Base-by-base conservation (phyloP, 2,888 invertebrate genomes). In the Erebia epiphron region DNA sequence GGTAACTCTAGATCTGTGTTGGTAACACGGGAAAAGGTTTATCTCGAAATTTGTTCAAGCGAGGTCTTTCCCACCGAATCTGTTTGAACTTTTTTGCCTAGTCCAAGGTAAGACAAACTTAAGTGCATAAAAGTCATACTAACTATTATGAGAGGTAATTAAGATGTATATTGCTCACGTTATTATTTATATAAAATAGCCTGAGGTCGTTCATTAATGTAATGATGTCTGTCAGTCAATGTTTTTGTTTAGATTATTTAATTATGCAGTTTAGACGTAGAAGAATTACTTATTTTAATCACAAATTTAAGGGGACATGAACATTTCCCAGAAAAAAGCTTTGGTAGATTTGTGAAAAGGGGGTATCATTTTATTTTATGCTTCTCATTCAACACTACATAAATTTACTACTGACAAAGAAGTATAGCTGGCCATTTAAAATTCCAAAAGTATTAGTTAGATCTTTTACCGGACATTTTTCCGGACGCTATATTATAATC, bases 1-100 rank as follows among this genome's bases (percentile, higher is more conserved):
- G 7, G 18, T 14, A 46, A 46, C 8, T 18, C 13, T 16, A 62
- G 2, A 62, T 62, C 62, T 46, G 21, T 62, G 62, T 62, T 14
- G 8, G 43, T 58, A 73, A 76, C 58, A 71, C 70, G 80, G 80
- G 83, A 86, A 86, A 87, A 85, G 83, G 82, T 61, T 35, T 57
- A 69, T 68, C 67, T 67, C 63, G 65, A 74, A 74, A 67, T 68
- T 69, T 71, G 63, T 46, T 62, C 68, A 52, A 58, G 57, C 76
- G 74, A 76, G 75, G 76, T 76, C 75, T 76, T 74, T 76, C 75
- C 73, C 75, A 76, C 75, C 26, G 58, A 52, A 21, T 67, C 18
- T 52, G 41, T 61, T 60, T 67, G 60, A 49, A 67, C 60, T 58
- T 67, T 66, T 58, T 66, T 66, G 58, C 67, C 43, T 46, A 58